Evolutionary conservation across 2,113 vertebrate genomes (phyloP).

Genomic region (Uropsilus gracilis): DNA sequence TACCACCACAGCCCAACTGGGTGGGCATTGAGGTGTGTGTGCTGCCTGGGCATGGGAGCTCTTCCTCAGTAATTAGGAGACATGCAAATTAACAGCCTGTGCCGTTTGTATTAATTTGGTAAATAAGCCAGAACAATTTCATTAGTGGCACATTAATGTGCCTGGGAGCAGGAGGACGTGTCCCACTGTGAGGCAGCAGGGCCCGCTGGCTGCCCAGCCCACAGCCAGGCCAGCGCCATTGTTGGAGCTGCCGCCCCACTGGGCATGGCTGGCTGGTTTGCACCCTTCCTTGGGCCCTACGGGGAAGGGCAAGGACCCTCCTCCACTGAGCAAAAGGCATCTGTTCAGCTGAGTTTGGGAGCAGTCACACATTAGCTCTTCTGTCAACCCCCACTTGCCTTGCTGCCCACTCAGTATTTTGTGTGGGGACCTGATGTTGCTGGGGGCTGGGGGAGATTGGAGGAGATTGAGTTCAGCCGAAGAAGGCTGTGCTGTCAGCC

Average conservation of each 20-base stretch:
- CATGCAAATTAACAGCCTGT: constrained; percentile 80
- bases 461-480: not conserved
- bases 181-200: constrained; percentile 54
- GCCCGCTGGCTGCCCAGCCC: not conserved
- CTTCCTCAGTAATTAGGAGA: constrained; percentile 77
- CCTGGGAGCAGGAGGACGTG: constrained; percentile 73
- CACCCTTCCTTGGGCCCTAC: not conserved
- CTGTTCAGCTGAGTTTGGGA: not conserved
- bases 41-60: constrained; percentile 32
- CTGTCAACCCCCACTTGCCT: not conserved
- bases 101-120: constrained; percentile 81
- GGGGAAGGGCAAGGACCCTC: not conserved
- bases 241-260: not conserved
- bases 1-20: not conserved
- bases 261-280: not conserved
- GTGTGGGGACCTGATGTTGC: not conserved
- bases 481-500: not conserved
- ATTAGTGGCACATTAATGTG: constrained; percentile 81
- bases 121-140: constrained; percentile 85
- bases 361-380: not conserved
- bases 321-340: not conserved
- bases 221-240: not conserved
- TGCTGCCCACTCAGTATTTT: not conserved
- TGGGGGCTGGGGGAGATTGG: not conserved
- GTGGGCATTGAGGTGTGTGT: constrained; percentile 28